These are phyloP conservation scores for Perca schrenkii DNA, from an alignment of 2,113 vertebrate genomes.

Conservation along the genomic window DNA sequence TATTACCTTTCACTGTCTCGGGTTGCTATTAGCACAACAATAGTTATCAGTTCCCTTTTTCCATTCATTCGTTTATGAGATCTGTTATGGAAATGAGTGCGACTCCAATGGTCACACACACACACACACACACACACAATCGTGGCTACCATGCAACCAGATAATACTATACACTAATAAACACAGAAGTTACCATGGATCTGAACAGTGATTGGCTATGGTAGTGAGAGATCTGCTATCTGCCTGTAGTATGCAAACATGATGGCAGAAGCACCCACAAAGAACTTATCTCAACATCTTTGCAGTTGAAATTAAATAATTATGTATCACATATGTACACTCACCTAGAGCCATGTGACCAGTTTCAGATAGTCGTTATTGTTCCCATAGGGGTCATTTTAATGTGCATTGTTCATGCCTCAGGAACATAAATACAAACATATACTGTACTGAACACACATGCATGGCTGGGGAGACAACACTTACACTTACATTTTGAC, in stretches of 20 bases:
- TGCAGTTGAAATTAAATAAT: slow-evolving; percentile 46
- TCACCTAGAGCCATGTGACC: not conserved
- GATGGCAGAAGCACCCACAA: slow-evolving; percentile 27
- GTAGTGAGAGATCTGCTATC: slow-evolving; percentile 32
- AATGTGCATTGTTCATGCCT: not conserved
- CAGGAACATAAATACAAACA: not conserved
- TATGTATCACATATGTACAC: not conserved
- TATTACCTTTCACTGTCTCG: slow-evolving; percentile 3
- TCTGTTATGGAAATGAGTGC: slow-evolving; percentile 79
- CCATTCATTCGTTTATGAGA: slow-evolving; percentile 50
- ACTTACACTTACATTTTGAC: not conserved
- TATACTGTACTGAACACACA: not conserved
- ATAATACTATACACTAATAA: slow-evolving; percentile 1
- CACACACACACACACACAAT: not conserved
- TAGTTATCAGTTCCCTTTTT: slow-evolving; percentile 77
- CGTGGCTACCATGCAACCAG: not conserved
- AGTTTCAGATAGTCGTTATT: not conserved
- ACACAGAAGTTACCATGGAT: slow-evolving; percentile 17
- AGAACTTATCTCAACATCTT: slow-evolving; percentile 39
- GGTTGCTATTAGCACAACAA: slow-evolving; percentile 25
- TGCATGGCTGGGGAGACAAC: not conserved
- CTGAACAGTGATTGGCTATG: slow-evolving; percentile 8
- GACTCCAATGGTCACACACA: slow-evolving; percentile 10
- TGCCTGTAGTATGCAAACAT: slow-evolving; percentile 69
- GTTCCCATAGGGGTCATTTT: not conserved